A percentile compares a stretch with the other conserved stretches of the same genome.
These are phyloP conservation scores for Danionella cerebrum DNA, from an alignment of 2,113 vertebrate species.

Conservation along the genomic window DNA sequence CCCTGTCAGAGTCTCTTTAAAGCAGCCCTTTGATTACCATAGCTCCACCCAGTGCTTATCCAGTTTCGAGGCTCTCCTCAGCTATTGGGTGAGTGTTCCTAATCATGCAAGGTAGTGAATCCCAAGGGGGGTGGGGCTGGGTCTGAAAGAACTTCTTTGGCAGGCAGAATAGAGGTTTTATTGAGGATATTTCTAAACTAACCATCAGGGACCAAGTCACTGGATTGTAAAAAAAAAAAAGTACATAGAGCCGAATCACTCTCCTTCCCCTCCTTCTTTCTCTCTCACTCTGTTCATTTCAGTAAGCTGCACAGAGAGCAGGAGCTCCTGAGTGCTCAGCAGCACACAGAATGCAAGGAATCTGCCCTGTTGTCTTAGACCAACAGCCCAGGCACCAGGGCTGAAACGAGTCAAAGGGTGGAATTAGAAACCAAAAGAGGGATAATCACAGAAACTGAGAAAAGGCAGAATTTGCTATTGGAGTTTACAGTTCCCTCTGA, in stretches of 20 bases:
- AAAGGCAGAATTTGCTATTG: conserved; percentile 25
- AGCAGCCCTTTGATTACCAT: conserved; percentile 72
- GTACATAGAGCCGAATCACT: conserved; percentile 54
- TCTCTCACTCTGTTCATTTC: conserved; percentile 51
- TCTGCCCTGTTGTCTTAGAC: conserved; percentile 56
- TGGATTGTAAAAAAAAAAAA: conserved; percentile 66
- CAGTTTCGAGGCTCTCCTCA: conserved; percentile 60
- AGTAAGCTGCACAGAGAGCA: conserved; percentile 52
- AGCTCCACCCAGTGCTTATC: conserved; percentile 68
- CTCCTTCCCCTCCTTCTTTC: conserved; percentile 51
- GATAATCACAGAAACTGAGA: background rate
- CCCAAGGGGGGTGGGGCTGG: conserved; percentile 65
- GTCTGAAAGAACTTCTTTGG: conserved; percentile 77
- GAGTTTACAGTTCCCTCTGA: conserved; percentile 25
- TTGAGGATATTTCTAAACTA: conserved; percentile 76
- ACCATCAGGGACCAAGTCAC: conserved; percentile 74
- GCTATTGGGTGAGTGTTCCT: conserved; percentile 60
- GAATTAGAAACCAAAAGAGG: conserved; percentile 27
- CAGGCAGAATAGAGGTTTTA: conserved; percentile 78
- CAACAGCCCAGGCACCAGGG: conserved; percentile 51
- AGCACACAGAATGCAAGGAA: conserved; percentile 67
- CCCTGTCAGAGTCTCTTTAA: conserved; percentile 63
- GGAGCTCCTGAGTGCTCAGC: conserved; percentile 46
- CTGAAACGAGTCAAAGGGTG: conserved; percentile 29
- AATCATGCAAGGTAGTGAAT: conserved; percentile 76